Evolutionary conservation across 2,888 invertebrate genomes (phyloP).

Genomic region (Stramonita haemastoma): DNA sequence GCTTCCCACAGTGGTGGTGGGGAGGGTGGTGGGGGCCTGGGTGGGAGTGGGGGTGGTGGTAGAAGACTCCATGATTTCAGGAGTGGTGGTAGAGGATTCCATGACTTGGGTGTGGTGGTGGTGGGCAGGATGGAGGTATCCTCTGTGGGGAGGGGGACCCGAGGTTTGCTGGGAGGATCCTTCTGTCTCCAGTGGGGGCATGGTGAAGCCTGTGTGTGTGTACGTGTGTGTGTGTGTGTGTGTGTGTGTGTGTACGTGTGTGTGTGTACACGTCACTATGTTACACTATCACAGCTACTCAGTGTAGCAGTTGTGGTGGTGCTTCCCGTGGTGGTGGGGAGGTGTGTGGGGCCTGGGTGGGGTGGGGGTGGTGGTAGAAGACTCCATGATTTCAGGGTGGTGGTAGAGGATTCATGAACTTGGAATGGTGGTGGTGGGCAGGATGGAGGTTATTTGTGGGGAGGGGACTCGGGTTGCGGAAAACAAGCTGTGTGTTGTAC

Average conservation of each 20-base stretch:
- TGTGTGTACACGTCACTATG: neutral
- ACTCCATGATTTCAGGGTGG: neutral
- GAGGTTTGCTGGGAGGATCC: neutral
- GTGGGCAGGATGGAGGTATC: neutral
- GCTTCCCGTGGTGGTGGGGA: neutral
- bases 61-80: neutral
- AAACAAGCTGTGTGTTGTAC: too few relatives aligned
- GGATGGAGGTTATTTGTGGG: neutral
- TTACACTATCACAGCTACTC: too few relatives aligned
- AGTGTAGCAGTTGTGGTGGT: neutral
- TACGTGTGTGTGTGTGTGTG: slow-evolving; percentile 9
- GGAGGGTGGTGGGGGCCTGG: neutral
- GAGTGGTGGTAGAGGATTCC: neutral
- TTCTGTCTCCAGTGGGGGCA: neutral
- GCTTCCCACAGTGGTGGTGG: neutral
- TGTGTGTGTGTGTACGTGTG: slow-evolving; percentile 10
- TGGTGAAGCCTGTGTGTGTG: neutral
- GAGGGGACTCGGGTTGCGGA: too few relatives aligned
- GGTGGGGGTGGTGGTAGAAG: neutral
- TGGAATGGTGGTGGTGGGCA: neutral
- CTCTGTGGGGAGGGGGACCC: neutral
- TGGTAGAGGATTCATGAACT: neutral
- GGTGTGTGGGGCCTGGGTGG: neutral
- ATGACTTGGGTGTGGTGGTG: neutral
- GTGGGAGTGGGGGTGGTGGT: neutral